A percentile compares a stretch with the other conserved stretches of the same genome.
Evolutionary conservation across 2,888 invertebrate species (phyloP).

Genomic region (Biston stratarius): DNA sequence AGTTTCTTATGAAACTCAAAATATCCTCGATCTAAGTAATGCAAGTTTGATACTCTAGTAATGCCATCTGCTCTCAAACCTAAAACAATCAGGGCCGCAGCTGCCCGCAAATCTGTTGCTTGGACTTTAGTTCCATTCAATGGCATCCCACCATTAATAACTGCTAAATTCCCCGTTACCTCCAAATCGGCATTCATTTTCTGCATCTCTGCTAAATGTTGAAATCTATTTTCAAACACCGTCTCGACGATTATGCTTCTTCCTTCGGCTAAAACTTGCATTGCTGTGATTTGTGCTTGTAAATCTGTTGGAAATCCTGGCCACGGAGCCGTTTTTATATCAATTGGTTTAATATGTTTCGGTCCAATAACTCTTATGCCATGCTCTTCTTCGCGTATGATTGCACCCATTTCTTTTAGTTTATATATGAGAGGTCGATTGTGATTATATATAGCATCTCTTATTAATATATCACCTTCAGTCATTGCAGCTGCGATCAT

Average conservation of each 20-base stretch:
- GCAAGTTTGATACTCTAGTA: constrained; percentile 24
- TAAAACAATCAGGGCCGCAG: constrained; percentile 33
- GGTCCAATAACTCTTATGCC: constrained; percentile 34
- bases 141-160: constrained; percentile 18
- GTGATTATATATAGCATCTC: constrained; percentile 23
- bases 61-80: constrained; percentile 31
- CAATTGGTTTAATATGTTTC: constrained; percentile 24
- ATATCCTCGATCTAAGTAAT: constrained; percentile 38
- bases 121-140: constrained; percentile 18
- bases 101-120: constrained; percentile 31
- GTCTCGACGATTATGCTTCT: constrained; percentile 30
- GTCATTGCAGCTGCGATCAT: constrained; percentile 43
- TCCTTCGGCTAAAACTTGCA: constrained; percentile 27
- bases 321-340: constrained; percentile 26
- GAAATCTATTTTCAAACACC: constrained; percentile 34
- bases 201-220: constrained; percentile 33
- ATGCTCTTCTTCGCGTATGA: constrained; percentile 22
- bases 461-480: constrained; percentile 33
- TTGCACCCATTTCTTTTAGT: constrained; percentile 27
- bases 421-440: constrained; percentile 25
- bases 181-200: constrained; percentile 26
- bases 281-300: constrained; percentile 32
- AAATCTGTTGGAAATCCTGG: constrained; percentile 40
- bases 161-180: constrained; percentile 13
- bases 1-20: constrained; percentile 36